These are phyloP conservation scores for Psittacula cyanocephala DNA, from an alignment of 2,113 vertebrate genomes.

Conservation along the genomic window DNA sequence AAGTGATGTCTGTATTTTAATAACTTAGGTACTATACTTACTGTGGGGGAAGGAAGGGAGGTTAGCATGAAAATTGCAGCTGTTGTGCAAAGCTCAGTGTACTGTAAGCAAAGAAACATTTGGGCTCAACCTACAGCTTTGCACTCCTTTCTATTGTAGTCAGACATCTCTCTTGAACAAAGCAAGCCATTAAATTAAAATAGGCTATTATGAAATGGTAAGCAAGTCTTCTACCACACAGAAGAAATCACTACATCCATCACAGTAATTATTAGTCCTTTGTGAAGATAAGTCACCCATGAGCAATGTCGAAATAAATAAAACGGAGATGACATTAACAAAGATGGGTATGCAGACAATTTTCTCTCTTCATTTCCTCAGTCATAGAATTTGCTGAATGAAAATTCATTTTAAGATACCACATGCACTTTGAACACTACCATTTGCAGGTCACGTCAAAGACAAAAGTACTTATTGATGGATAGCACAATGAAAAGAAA, in stretches of 20 bases:
- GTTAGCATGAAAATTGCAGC: not conserved
- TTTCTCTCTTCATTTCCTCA: not conserved
- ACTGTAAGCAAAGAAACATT: not conserved
- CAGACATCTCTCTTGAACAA: not conserved
- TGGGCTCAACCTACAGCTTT: not conserved
- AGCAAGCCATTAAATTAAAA: not conserved
- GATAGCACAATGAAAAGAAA: not conserved
- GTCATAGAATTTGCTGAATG: not conserved
- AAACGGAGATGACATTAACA: not conserved
- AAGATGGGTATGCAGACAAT: not conserved
- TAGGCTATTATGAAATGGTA: not conserved
- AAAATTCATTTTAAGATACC: not conserved
- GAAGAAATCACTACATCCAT: not conserved
- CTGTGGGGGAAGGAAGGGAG: not conserved
- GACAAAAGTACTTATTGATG: not conserved
- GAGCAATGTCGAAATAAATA: not conserved
- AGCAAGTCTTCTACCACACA: not conserved
- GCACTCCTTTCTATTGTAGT: not conserved
- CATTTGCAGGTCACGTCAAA: not conserved
- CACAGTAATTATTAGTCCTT: not conserved
- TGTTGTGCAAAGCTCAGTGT: not conserved
- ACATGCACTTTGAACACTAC: not conserved
- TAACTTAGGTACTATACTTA: not conserved
- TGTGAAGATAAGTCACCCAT: not conserved
- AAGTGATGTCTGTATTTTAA: not conserved